Percentiles rank a stretch among this genome's conserved stretches.
phyloP scores from a whole-genome alignment of 2,888 invertebrate genomes.

The Odontothrips loti region DNA sequence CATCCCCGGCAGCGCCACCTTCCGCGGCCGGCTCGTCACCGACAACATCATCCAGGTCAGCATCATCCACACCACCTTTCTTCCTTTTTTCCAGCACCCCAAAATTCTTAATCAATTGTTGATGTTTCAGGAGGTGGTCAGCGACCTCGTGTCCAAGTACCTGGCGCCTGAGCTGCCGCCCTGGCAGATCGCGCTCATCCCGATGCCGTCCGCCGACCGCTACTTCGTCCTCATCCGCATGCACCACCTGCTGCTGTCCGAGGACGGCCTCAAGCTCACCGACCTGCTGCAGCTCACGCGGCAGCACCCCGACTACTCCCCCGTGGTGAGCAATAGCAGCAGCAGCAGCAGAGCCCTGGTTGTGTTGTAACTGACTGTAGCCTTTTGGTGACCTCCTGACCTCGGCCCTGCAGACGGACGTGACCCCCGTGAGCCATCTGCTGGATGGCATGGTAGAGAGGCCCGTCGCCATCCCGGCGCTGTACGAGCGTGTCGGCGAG shows the following conservation, averaged over 20 bases:
- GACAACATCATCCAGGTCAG: conserved; percentile 69
- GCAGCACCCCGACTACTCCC: neutral
- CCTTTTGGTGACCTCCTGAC: neutral
- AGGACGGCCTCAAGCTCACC: conserved; percentile 67
- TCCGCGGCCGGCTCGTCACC: conserved; percentile 64
- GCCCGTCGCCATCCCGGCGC: conserved; percentile 38
- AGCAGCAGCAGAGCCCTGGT: no score
- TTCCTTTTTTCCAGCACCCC: no score
- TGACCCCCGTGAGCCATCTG: neutral
- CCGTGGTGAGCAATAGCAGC: conserved; percentile 15
- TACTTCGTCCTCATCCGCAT: conserved; percentile 68
- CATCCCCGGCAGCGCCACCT: conserved; percentile 58
- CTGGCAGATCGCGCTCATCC: conserved; percentile 76
- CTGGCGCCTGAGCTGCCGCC: conserved; percentile 67
- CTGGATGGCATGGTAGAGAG: conserved; percentile 25
- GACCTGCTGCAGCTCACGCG: conserved; percentile 56
- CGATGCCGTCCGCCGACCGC: conserved; percentile 50
- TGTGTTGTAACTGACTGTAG: neutral
- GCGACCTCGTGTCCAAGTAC: conserved; percentile 72
- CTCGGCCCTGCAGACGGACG: neutral
- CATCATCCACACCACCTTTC: neutral
- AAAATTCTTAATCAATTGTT: no score
- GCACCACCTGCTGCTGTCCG: conserved; percentile 70
- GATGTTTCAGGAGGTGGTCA: conserved; percentile 71
- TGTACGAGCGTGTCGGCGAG: conserved; percentile 64